Evolutionary conservation across 1,140 invertebrate species (phyloP), one percentile per base, ranked within the genome.

Genomic region (Onthophagus taurus): DNA sequence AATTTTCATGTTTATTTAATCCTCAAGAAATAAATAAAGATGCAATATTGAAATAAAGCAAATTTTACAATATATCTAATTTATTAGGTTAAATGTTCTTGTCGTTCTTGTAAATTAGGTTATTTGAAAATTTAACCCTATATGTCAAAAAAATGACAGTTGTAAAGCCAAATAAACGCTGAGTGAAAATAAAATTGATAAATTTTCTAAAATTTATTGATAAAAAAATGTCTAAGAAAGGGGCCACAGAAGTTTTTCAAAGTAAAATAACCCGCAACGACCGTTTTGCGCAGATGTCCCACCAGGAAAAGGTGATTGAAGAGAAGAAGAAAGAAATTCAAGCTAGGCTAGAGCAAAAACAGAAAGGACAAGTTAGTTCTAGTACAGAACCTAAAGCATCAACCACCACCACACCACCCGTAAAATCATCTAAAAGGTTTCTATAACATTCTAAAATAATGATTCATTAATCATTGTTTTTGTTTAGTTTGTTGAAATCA

Each of bases 261-360:
- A 68, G 67, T 4, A 75, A 74, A 67, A 73, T 72, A 24, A 70
- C 72, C 24, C 62, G 74, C 53, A 75, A 72, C 64, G 76, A 78
- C 51, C 59, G 76, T 44, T 76, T 77, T 56, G 80, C 79, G 33
- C 81, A 87, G 70, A 86, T 86, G 82, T 77, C 79, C 13, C 82
- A 83, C 54, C 83, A 86, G 54, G 81, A 86, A 59, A 76, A 84
- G 66, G 72, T 86, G 45, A 86, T 87, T 50, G 81, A 85, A 58
- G 75, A 82, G 55, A 86, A 85, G 58, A 85, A 85, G 59, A 70
- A 71, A 39, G 81, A 83, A 58, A 83, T 85, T 49, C 72, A 81
- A 53, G 74, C 76, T 13, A 80, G 79, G 55, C 61, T 78, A 50
- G 73, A 77, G 39, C 69, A 74, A 44, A 74, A 73, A 53, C 69